Evolutionary conservation across 2,888 invertebrate genomes (phyloP), one percentile per base, ranked within the genome.

Genomic region (Horisme vitalbata): DNA sequence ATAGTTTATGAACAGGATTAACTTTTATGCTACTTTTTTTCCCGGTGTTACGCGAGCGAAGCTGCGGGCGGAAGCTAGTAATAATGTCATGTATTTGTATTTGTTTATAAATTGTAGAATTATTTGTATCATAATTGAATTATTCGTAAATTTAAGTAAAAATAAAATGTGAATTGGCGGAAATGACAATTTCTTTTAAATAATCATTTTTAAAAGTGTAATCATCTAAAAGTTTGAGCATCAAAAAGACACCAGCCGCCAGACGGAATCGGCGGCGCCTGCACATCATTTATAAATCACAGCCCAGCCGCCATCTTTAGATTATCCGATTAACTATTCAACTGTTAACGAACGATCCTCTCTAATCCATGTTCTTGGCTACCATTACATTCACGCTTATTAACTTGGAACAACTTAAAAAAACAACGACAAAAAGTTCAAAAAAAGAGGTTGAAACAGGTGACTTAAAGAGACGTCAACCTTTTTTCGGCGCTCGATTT

Each of bases 251-350:
- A 62, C 59, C 65, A 66, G 59, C 63, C 61, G 59, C 55, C 61
- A 59, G 64, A 59, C 64, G 65, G 60, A 66, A 64, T 63, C 60
- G 59, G 66, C 79, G 83, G 85, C 83, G 84, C 83, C 81, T 78
- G 76, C 65, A 67, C 73, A 64, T 74, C 76, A 59, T 64, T 69
- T 69, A 82, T 79, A 83, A 85, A 82, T 82, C 80, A 80, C 74
- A 53, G 60, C n/a, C n/a, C n/a, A n/a, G 56, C 74, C 70, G 76
- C 75, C 82, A 77, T 82, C 75, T 81, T 79, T 70, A 81, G 80
- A 83, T 85, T 74, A 80, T 67, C 71, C 74, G 83, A 85, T 85
- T 83, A 84, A 76, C 80, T 73, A 81, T 71, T 79, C 79, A 80
- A 73, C 80, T 75, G 74, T 75, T 74, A 76, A 76, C 60, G 59